These are phyloP conservation scores for Drosophila tsacasi DNA, from an alignment of 1,140 invertebrate species.

Conservation along the genomic window DNA sequence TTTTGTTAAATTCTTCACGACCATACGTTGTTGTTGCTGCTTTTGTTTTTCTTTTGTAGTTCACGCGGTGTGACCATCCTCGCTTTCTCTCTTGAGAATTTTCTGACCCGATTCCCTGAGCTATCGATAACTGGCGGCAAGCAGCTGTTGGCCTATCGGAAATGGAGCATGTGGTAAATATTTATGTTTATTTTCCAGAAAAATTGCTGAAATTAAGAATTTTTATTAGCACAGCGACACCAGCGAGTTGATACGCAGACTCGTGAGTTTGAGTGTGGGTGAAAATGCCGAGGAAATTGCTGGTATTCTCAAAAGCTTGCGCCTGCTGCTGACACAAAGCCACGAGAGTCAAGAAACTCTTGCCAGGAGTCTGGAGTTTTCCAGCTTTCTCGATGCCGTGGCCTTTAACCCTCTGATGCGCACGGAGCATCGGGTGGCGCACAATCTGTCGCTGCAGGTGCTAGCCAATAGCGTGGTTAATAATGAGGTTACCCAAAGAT, in stretches of 20 bases:
- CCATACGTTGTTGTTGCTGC: slow-evolving; percentile 2
- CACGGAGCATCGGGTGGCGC: slow-evolving; percentile 33
- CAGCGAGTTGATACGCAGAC: slow-evolving; percentile 22
- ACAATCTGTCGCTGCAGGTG: slow-evolving; percentile 70
- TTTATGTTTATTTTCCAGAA: slow-evolving; percentile 14
- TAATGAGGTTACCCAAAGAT: slow-evolving; percentile 58
- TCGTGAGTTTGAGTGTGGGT: slow-evolving; percentile 5
- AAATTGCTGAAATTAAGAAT: background rate
- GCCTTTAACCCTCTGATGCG: slow-evolving; percentile 54
- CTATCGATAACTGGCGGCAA: slow-evolving; percentile 19
- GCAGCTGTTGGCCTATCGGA: slow-evolving; percentile 17
- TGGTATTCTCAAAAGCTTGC: slow-evolving; percentile 35
- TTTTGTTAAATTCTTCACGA: slow-evolving; percentile 11
- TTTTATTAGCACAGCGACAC: slow-evolving; percentile 34
- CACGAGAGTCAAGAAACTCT: slow-evolving; percentile 38
- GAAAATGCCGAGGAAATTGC: slow-evolving; percentile 45
- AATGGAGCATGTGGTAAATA: slow-evolving; percentile 61
- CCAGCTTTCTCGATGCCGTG: slow-evolving; percentile 43
- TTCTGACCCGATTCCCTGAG: slow-evolving; percentile 15
- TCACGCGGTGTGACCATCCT: slow-evolving; percentile 13
- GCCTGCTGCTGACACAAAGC: slow-evolving; percentile 54
- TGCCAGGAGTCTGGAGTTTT: slow-evolving; percentile 35
- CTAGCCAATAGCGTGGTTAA: slow-evolving; percentile 79
- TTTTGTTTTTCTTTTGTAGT: slow-evolving; percentile 35
- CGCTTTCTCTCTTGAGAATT: slow-evolving; percentile 8